Base-by-base conservation (phyloP, 2,113 vertebrate genomes). In the Oncorhynchus kisutch region DNA sequence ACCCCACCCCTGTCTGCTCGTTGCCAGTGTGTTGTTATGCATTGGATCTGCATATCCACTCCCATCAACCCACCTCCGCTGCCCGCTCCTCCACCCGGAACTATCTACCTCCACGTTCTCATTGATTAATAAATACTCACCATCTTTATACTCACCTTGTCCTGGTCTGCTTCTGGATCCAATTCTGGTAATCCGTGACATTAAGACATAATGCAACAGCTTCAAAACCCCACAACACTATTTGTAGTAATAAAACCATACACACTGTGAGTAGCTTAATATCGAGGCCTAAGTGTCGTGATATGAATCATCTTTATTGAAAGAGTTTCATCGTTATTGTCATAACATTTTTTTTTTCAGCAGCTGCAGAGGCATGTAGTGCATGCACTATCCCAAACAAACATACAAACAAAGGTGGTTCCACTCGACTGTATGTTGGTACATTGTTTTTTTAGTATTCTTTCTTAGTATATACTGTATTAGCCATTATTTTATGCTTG, bases 301-400 rank as follows among this genome's bases (percentile, higher is more conserved):
- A 22, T 22, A 13, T 9, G 59, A n/a, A 62, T 66, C 11, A 65
- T 49, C 72, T 74, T 74, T 49, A 74, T 65, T 74, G 72, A 74
- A 66, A 62, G 22, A 18, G 59, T 62, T 62, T 62, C 7, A 62
- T 45, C 39, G 9, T 45, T 45, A 45, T 12, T 65, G 4, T 64
- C 22, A 65, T 45, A 49, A 66, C 22, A 34, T 66, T 39, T 16
- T 45, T 24, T 24, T 65, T 74, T 62, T 24, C 66, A 29, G 66
- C 16, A 7, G 66, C 66, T 67, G 18, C 24, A 25, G 22, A 27
- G 25, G 13, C 25, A 13, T 66, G 24, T 14, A 29, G 7, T 66
- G 85, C 92, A 93, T 93, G 93, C 93, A 94, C 82, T 89, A 93
- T 77, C 81, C 79, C 85, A 89, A 88, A 90, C 86, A 81, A 87